These are phyloP conservation scores for Dreissena polymorpha DNA, from an alignment of 1,140 invertebrate genomes.

Conservation along the genomic window DNA sequence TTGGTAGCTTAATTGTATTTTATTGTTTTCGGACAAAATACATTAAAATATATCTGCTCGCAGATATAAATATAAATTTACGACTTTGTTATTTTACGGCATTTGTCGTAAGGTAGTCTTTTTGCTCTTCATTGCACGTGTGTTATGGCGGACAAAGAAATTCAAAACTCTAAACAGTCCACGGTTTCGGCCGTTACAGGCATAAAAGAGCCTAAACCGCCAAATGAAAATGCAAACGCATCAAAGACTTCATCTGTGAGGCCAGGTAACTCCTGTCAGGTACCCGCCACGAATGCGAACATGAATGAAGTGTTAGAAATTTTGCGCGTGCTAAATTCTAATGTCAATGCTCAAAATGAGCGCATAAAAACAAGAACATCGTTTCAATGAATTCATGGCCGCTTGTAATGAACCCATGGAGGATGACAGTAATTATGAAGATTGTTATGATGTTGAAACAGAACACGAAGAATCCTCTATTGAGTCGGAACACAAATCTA, in stretches of 20 bases:
- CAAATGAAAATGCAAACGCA: not conserved
- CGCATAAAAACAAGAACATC: not conserved
- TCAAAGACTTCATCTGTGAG: not conserved
- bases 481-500: not conserved
- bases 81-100: not conserved
- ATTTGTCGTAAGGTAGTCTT: not conserved
- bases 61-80: not conserved
- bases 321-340: not conserved
- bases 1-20: no score
- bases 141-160: not conserved
- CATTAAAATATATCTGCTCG: not conserved
- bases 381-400: not conserved
- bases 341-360: conserved; percentile 6
- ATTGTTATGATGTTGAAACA: no score
- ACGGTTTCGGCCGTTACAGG: not conserved
- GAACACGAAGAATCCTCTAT: no score
- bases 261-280: not conserved
- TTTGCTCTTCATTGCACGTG: not conserved
- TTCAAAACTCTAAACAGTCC: not conserved
- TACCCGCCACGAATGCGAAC: not conserved
- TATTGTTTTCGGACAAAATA: no score
- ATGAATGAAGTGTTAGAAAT: not conserved
- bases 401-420: no score
- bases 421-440: conserved; percentile 2
- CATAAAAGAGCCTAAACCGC: not conserved